Evolutionary conservation across 2,888 invertebrate genomes (phyloP).

Genomic region (Thumatha senex): DNA sequence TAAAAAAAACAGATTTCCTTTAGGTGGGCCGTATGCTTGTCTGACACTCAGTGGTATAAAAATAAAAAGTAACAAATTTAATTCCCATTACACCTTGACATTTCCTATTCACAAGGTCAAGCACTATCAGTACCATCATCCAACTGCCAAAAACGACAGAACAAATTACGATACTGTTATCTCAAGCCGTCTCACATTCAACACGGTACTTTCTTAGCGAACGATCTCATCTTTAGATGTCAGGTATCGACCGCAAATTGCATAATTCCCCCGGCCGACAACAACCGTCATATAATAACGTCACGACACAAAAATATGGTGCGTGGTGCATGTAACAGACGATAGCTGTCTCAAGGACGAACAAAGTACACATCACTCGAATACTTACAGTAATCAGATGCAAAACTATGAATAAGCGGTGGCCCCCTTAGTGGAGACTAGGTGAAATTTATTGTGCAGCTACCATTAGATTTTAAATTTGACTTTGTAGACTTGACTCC

Average conservation of each 20-base stretch:
- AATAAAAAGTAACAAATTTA: not conserved
- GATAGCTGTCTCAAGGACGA: slow-evolving; percentile 1
- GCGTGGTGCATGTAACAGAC: slow-evolving; percentile 35
- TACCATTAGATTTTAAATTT: too few relatives aligned
- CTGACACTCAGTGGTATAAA: too few relatives aligned
- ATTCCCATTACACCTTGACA: slow-evolving; percentile 6
- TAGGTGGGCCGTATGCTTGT: too few relatives aligned
- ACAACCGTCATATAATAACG: slow-evolving; percentile 63
- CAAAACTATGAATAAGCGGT: too few relatives aligned
- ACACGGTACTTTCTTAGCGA: slow-evolving; percentile 25
- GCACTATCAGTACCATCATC: not conserved
- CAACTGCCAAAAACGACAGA: slow-evolving; percentile 22
- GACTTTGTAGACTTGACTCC: too few relatives aligned
- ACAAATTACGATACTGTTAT: slow-evolving; percentile 35
- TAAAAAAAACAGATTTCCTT: too few relatives aligned
- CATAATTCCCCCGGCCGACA: slow-evolving; percentile 66
- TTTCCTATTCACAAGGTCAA: not conserved
- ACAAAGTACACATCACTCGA: too few relatives aligned
- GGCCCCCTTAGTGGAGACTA: too few relatives aligned
- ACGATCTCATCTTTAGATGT: slow-evolving; percentile 20
- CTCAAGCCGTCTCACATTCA: slow-evolving; percentile 21
- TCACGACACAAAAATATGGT: slow-evolving; percentile 62
- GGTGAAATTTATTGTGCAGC: too few relatives aligned
- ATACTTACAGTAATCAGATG: too few relatives aligned
- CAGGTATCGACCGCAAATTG: slow-evolving; percentile 65